Conservation (phyloP, 2,888 invertebrate genomes). For the Toxonevra muliebris region DNA sequence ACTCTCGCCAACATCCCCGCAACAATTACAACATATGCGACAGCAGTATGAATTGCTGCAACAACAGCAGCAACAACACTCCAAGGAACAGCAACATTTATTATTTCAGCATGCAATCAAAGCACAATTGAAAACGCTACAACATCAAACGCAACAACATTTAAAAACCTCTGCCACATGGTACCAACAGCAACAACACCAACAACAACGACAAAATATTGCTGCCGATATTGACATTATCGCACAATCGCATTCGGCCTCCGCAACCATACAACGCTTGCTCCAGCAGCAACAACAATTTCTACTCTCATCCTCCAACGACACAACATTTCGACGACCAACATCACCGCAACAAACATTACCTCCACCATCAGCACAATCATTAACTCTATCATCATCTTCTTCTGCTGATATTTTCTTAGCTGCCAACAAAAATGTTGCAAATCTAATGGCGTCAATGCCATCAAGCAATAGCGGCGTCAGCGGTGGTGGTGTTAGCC, state of each 20-base stretch:
- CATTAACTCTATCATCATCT: not conserved
- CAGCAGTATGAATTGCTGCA: conserved; percentile 45
- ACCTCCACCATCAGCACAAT: conserved; percentile 22
- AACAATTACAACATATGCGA: conserved; percentile 45
- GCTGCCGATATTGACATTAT: conserved; percentile 45
- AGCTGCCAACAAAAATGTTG: conserved; percentile 20
- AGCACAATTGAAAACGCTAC: conserved; percentile 54
- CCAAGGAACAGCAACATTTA: conserved; percentile 51
- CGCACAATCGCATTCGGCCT: conserved; percentile 35
- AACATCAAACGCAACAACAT: conserved; percentile 43
- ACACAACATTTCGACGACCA: conserved; percentile 31
- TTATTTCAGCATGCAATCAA: conserved; percentile 56
- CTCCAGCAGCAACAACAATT: conserved; percentile 51
- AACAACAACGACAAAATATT: conserved; percentile 18
- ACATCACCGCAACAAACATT: conserved; percentile 10
- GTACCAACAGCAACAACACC: conserved; percentile 46
- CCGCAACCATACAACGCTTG: conserved; percentile 46
- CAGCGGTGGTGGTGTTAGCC: conserved; percentile 34
- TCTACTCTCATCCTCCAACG: conserved; percentile 21
- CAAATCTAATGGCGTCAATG: conserved; percentile 20
- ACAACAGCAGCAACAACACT: conserved; percentile 35
- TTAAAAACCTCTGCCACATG: conserved; percentile 31
- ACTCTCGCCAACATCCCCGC: conserved; percentile 21
- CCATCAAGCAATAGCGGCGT: conserved; percentile 4
- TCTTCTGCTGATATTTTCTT: too few species aligned